These are phyloP conservation scores for Gnatocerus cornutus DNA, from an alignment of 2,888 invertebrate species.

Conservation along the genomic window DNA sequence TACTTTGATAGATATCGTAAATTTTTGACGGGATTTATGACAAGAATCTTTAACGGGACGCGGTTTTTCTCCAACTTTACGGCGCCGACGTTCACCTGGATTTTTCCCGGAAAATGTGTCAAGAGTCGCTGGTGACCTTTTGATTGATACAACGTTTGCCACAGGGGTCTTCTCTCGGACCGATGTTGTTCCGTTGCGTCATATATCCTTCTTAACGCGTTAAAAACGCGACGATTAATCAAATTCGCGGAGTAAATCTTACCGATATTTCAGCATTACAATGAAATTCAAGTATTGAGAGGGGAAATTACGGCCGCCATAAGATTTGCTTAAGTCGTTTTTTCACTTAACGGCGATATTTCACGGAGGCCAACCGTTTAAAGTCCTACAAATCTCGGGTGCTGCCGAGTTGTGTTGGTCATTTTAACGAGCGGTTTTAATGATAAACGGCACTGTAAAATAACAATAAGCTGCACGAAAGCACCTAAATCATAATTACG, in stretches of 20 bases:
- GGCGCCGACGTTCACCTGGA: too few relatives aligned
- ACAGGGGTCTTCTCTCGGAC: constrained; percentile 1
- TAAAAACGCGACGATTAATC: background rate
- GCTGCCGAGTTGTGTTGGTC: constrained; percentile 18
- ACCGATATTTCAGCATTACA: constrained; percentile 33
- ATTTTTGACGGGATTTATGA: background rate
- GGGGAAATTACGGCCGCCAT: background rate
- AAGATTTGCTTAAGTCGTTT: constrained; percentile 11
- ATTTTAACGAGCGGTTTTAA: constrained; percentile 37
- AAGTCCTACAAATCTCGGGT: constrained; percentile 24
- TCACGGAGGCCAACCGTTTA: constrained; percentile 18
- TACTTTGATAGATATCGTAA: constrained; percentile 5
- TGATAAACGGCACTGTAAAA: constrained; percentile 33
- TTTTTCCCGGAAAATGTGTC: background rate
- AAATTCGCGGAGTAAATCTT: background rate
- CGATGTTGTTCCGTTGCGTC: background rate
- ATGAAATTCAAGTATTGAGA: constrained; percentile 27
- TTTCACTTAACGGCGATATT: constrained; percentile 25
- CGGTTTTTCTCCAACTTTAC: too few relatives aligned
- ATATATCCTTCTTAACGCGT: too few relatives aligned
- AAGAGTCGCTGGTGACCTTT: background rate
- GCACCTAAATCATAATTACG: constrained; percentile 31
- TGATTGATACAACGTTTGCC: background rate
- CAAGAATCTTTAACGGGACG: too few relatives aligned
- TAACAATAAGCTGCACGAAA: constrained; percentile 34